Evolutionary conservation across 1,140 invertebrate genomes (phyloP).

Genomic region (Pseudoatta argentina): DNA sequence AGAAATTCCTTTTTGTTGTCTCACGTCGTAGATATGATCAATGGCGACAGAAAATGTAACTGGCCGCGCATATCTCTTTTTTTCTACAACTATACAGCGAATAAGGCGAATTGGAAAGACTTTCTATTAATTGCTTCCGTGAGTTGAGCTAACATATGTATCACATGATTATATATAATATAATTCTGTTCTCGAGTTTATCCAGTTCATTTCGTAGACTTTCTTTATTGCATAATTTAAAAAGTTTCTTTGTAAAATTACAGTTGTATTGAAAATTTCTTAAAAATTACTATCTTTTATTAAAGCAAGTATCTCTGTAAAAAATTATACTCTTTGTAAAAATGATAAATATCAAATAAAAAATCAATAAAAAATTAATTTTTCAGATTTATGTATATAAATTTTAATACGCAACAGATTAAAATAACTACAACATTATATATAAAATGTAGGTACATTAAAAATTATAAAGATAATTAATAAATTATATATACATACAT

Average conservation of each 20-base stretch:
- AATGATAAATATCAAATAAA: background rate
- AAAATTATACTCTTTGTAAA: background rate
- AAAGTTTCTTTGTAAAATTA: constrained; percentile 5
- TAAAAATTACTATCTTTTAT: constrained; percentile 16
- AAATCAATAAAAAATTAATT: background rate
- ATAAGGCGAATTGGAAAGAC: constrained; percentile 66
- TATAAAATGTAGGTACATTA: background rate
- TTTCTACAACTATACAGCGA: constrained; percentile 12
- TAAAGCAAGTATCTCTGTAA: background rate
- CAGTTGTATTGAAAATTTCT: background rate
- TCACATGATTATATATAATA: constrained; percentile 33
- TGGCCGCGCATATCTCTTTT: constrained; percentile 7
- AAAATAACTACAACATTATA: background rate
- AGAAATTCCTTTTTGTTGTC: constrained; percentile 36
- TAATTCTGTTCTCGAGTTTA: constrained; percentile 36
- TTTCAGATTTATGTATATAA: background rate
- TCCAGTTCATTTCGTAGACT: constrained; percentile 35
- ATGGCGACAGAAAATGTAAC: constrained; percentile 38
- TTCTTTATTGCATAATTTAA: constrained; percentile 34
- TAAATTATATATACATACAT: background rate
- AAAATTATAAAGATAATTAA: background rate
- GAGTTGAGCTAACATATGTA: constrained; percentile 56
- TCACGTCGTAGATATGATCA: constrained; percentile 36
- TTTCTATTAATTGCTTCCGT: constrained; percentile 76
- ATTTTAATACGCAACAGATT: background rate